Conservation (phyloP, 64 coral and sea anemone species). For the Acropora tenuis region DNA sequence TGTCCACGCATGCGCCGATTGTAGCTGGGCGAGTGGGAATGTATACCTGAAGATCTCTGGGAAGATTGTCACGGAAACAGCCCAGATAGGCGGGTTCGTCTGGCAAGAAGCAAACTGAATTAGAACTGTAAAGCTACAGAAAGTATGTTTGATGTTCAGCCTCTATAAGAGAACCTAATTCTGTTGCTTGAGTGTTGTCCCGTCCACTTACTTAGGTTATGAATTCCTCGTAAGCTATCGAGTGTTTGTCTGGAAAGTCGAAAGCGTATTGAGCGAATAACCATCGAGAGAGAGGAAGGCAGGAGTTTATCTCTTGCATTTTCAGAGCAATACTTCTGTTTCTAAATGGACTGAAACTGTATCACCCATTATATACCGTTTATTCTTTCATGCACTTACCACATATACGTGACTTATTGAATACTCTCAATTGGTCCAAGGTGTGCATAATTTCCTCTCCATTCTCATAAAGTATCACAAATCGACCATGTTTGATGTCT, state of each 20-base stretch:
- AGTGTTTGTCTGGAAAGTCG: too few species aligned
- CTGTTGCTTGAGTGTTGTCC: too few species aligned
- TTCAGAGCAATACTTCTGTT: too few species aligned
- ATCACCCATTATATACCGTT: too few species aligned
- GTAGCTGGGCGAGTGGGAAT: constrained; percentile 86
- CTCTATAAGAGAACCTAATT: too few species aligned
- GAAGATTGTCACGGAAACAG: constrained; percentile 82
- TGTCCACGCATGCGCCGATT: constrained; percentile 82
- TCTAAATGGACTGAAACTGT: too few species aligned
- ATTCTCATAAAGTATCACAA: constrained; percentile 62
- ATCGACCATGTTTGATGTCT: constrained; percentile 61
- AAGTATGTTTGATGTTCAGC: too few species aligned
- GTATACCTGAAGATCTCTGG: constrained; percentile 72
- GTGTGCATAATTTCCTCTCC: constrained; percentile 54
- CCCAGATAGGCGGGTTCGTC: constrained; percentile 92
- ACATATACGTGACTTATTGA: constrained; percentile 57
- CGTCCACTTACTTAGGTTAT: too few species aligned
- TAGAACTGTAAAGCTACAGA: background rate
- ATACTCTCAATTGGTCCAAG: constrained; percentile 46
- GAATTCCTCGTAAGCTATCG: too few species aligned
- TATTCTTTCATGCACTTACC: constrained; percentile 28
- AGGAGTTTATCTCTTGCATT: too few species aligned
- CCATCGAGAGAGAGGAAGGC: too few species aligned
- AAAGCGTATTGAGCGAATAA: too few species aligned
- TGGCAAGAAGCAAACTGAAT: background rate